Percentiles rank a stretch among this genome's conserved stretches.
phyloP scores from a whole-genome alignment of 2,113 vertebrate species.

The Todiramphus saurophagus region DNA sequence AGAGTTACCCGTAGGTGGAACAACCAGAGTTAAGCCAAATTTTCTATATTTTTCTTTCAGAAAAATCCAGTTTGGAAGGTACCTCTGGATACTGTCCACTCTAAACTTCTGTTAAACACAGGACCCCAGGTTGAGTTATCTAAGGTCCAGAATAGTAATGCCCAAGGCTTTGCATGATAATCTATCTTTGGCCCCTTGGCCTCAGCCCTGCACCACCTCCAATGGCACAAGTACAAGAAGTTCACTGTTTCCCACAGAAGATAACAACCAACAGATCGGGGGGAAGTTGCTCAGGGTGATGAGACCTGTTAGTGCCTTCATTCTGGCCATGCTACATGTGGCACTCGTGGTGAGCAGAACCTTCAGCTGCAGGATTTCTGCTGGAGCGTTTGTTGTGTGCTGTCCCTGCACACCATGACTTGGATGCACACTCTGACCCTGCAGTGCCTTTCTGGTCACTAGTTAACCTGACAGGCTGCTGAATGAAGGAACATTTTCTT shows the following conservation, averaged over 20 bases:
- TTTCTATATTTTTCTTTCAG: not conserved
- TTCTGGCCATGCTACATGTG: accelerated
- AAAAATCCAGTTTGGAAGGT: not conserved
- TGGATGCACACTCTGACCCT: not conserved
- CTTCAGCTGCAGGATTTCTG: not conserved
- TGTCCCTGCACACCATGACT: accelerated
- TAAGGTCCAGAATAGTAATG: not conserved
- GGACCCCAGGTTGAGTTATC: not conserved
- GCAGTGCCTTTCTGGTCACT: not conserved
- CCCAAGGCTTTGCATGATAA: not conserved
- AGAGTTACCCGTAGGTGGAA: not conserved
- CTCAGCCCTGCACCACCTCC: not conserved
- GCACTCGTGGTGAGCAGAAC: not conserved
- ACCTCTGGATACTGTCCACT: not conserved
- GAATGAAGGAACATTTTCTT: not conserved
- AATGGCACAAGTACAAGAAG: not conserved
- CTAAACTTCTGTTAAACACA: not conserved
- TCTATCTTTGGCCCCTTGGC: not conserved
- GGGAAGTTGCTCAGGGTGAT: not conserved
- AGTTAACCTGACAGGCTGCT: not conserved
- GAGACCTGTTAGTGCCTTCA: accelerated
- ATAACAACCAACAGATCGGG: accelerated
- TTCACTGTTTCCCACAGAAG: not conserved
- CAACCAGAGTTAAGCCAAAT: not conserved
- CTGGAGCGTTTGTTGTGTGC: accelerated